Base-by-base conservation (phyloP, 2,113 vertebrate genomes). In the Hypocryptadius cinnamomeus region DNA sequence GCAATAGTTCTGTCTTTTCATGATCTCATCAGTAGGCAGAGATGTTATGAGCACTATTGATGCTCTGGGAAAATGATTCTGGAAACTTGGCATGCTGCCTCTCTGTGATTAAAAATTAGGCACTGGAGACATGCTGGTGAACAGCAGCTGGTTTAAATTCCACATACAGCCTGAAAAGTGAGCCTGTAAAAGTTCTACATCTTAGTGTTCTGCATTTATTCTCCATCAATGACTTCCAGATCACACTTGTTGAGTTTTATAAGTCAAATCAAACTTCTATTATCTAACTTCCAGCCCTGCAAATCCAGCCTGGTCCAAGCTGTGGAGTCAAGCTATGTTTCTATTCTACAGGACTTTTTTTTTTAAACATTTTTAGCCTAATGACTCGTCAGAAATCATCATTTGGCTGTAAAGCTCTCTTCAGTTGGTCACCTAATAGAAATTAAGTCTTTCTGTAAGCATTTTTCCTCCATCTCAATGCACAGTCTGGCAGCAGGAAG, bases 161-260 rank as follows among this genome's bases (percentile, higher is more conserved):
- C 84, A 6, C 93, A 48, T 77, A 87, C 13, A 9, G 81, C 87
- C 81, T 86, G 95, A 84, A 92, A 93, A 94, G 81, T 21, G 76
- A 86, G 79, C 88, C 70, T 68, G 76, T 97, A 80, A 93, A 95
- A 92, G 76, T 79, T 65, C 83, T 95, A 9, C 82, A 27, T 88
- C 79, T 79, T 60, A 70, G 72, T 28, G 69, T 71, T 93, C 73
- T 89, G 72, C 83, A 90, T 92, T 93, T 92, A 95, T 96, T 91
- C 81, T 76, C 85, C 77, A 87, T 66, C 92, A 85, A 92, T 90
- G 79, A 94, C 73, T 96, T 97, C 93, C 95, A 96, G 94, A 96
- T 95, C 89, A 44, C 39, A 82, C 93, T 93, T 80, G 61, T 42
- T 93, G 88, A 93, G 53, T 90, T 95, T 95, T 94, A 87, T 60